Base-by-base conservation (phyloP, 2,888 invertebrate species). In the Hemicrepidius hirtus region DNA sequence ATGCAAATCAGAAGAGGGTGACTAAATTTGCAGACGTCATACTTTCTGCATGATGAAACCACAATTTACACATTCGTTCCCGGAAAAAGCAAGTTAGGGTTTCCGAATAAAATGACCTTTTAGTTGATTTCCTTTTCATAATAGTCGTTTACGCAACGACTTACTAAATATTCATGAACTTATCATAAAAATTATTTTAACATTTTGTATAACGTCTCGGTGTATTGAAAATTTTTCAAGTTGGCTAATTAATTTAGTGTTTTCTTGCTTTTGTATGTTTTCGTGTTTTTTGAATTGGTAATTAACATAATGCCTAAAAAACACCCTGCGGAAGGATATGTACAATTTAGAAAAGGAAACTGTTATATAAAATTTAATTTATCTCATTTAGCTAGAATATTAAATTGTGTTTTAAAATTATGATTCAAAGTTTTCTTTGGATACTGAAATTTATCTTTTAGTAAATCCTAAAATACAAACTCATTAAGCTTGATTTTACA, bases 401-500 rank as follows among this genome's bases (percentile, higher is more conserved):
- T 40, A 40, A 40, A 13, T 40, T n/a, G 1, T 37, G 3, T 10
- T 12, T 24, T 10, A 46, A 46, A 46, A 16, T 18, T 46, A 46
- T 18, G 18, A 46, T 24, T 46, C 16, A 53, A 53, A 24, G 28
- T 53, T 53, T 53, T 53, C 28, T 53, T 53, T 53, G n/a, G 28
- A 24, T 53, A 24, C 24, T 9, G 6, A 53, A 32, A 53, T 28
- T 53, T 53, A 28, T 13, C 13, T 28, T 53, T 21, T 53, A 53
- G 28, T n/a, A 7, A 24, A 10, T 4, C 50, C 5, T n/a, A 50
- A 21, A 32, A 53, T 53, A 53, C n/a, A 53, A 53, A 53, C 53
- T 53, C 53, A 53, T 53, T 53, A 53, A 9, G n/a, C 28, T 21
- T 53, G 53, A 53, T 53, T 53, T 53, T 53, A 1, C 28, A 53